Evolutionary conservation across 53 echinoderm and acorn worm genomes (phyloP).

Genomic region (Glandiceps talaboti): DNA sequence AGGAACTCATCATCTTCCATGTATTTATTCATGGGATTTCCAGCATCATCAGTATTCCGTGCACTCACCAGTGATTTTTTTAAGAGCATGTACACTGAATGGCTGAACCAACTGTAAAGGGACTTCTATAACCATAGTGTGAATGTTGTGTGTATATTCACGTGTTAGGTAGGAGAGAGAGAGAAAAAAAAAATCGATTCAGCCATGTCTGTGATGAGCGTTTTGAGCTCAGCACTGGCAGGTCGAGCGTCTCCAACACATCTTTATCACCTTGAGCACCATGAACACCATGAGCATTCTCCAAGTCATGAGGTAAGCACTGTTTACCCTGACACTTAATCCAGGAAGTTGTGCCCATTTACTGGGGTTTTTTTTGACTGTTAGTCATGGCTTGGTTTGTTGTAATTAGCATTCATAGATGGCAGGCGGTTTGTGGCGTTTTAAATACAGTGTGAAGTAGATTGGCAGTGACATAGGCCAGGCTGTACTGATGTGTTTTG

Average conservation of each 20-base stretch:
- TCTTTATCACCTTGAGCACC: too few species aligned
- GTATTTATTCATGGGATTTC: background rate
- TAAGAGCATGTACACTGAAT: background rate
- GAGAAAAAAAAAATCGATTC: background rate
- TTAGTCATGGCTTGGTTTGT: too few species aligned
- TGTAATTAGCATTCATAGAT: too few species aligned
- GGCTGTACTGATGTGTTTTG: too few species aligned
- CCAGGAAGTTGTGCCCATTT: too few species aligned
- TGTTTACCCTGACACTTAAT: too few species aligned
- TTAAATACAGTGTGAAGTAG: too few species aligned
- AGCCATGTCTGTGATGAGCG: background rate
- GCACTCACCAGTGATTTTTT: background rate
- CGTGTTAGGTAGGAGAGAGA: too few species aligned
- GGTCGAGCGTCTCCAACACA: background rate
- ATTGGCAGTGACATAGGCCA: too few species aligned
- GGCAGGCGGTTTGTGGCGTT: too few species aligned
- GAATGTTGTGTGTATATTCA: background rate
- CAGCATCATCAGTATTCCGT: background rate
- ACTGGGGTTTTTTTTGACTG: too few species aligned
- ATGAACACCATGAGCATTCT: background rate
- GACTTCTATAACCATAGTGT: too few species aligned
- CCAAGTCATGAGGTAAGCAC: background rate
- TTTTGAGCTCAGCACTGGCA: background rate
- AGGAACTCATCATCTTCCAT: background rate
- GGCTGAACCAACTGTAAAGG: background rate